Evolutionary conservation across 2,888 invertebrate species (phyloP).

Genomic region (Tipula lateralis): DNA sequence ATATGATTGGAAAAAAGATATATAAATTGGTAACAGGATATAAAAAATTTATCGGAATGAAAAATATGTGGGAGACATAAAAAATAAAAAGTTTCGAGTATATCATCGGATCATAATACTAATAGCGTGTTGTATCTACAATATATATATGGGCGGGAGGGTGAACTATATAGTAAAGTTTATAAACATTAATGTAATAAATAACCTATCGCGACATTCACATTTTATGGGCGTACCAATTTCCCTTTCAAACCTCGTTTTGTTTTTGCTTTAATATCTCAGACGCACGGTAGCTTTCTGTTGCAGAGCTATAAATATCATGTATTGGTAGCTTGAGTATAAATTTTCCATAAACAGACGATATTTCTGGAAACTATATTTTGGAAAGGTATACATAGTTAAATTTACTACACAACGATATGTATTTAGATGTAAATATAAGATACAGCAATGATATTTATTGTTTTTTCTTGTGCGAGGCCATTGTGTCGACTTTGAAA

Average conservation of each 20-base stretch:
- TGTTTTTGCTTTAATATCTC: neutral
- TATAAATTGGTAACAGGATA: constrained; percentile 24
- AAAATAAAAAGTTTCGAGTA: neutral
- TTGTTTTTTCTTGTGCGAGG: no score
- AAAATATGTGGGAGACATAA: neutral
- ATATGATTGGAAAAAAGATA: neutral
- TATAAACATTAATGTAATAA: neutral
- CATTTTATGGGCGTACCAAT: constrained; percentile 11
- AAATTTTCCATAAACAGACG: neutral
- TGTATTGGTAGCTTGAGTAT: neutral
- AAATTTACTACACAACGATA: no score
- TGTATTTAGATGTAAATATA: no score
- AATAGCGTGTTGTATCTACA: neutral
- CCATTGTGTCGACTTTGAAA: no score
- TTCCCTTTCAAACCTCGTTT: neutral
- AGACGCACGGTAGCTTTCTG: neutral
- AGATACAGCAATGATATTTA: no score
- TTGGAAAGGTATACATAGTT: neutral
- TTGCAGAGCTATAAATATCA: neutral
- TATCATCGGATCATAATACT: neutral
- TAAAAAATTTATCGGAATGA: neutral
- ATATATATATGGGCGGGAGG: neutral
- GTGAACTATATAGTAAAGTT: neutral
- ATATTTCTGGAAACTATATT: neutral
- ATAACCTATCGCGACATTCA: neutral